phyloP scores from a whole-genome alignment of 2,113 vertebrate genomes.

The Sebastes schlegelii region DNA sequence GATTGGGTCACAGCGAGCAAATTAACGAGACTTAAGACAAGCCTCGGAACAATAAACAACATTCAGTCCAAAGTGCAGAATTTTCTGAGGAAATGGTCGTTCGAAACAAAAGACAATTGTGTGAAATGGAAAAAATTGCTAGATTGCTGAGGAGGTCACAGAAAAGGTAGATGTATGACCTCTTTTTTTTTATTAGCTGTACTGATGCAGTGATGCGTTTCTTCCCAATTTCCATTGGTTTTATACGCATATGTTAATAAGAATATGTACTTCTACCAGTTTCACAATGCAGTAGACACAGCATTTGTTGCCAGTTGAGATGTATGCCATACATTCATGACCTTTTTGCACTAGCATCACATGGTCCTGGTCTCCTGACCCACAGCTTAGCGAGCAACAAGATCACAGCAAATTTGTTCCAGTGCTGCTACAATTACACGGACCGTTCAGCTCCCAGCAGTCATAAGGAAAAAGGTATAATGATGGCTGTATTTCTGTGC shows the following conservation, averaged over 20 bases:
- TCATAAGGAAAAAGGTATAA: conserved; percentile 24
- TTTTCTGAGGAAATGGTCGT: conserved; percentile 26
- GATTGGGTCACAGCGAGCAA: conserved; percentile 74
- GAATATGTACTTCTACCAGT: background rate
- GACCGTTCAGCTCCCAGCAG: conserved; percentile 14
- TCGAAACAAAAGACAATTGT: conserved; percentile 71
- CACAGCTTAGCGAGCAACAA: conserved; percentile 51
- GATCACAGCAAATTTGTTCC: conserved; percentile 71
- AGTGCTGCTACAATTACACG: conserved; percentile 52
- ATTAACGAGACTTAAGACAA: conserved; percentile 76
- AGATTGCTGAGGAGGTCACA: conserved; percentile 7
- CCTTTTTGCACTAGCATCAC: conserved; percentile 59
- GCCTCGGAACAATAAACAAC: conserved; percentile 70
- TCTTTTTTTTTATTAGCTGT: conserved; percentile 15
- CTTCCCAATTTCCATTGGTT: background rate
- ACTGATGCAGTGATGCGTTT: background rate
- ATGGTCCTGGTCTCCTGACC: conserved; percentile 76
- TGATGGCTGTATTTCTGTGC: background rate
- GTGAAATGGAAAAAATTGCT: conserved; percentile 9
- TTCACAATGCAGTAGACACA: background rate
- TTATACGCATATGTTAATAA: background rate
- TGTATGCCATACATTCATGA: conserved; percentile 34
- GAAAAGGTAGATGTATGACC: background rate
- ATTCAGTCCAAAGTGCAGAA: conserved; percentile 50
- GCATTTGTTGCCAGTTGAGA: background rate